Evolutionary conservation across 1,140 invertebrate genomes (phyloP).

Genomic region (Aphaenogaster rudis): DNA sequence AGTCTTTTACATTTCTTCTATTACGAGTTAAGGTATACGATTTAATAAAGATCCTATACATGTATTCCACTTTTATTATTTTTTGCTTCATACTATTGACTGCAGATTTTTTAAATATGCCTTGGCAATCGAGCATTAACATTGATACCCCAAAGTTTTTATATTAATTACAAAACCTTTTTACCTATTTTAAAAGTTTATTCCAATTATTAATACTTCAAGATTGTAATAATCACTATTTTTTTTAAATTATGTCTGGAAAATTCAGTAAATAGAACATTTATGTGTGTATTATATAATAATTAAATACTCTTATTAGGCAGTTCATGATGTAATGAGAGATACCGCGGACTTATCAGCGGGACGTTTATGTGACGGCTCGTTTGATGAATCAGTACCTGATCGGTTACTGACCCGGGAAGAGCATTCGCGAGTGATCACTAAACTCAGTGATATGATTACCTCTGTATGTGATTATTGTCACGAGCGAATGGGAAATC

Average conservation of each 20-base stretch:
- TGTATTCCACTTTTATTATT: background rate
- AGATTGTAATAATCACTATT: constrained; percentile 22
- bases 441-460: constrained; percentile 92
- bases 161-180: background rate
- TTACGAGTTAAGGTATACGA: constrained; percentile 88
- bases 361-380: constrained; percentile 83
- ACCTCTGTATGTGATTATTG: constrained; percentile 95
- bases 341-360: constrained; percentile 89
- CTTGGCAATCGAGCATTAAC: background rate
- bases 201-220: background rate
- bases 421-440: constrained; percentile 90
- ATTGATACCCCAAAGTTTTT: background rate
- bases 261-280: background rate
- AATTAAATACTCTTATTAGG: constrained; percentile 80
- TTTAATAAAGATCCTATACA: background rate
- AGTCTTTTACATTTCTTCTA: constrained; percentile 86
- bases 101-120: background rate
- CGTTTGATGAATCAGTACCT: constrained; percentile 81
- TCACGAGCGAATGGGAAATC: constrained; percentile 95
- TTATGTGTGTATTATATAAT: constrained; percentile 12
- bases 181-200: background rate
- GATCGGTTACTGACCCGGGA: constrained; percentile 91
- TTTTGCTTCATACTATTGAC: background rate
- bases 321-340: constrained; percentile 92
- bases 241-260: background rate